These are phyloP conservation scores for Nomada flava DNA, from an alignment of 2,888 invertebrate genomes.

Conservation along the genomic window DNA sequence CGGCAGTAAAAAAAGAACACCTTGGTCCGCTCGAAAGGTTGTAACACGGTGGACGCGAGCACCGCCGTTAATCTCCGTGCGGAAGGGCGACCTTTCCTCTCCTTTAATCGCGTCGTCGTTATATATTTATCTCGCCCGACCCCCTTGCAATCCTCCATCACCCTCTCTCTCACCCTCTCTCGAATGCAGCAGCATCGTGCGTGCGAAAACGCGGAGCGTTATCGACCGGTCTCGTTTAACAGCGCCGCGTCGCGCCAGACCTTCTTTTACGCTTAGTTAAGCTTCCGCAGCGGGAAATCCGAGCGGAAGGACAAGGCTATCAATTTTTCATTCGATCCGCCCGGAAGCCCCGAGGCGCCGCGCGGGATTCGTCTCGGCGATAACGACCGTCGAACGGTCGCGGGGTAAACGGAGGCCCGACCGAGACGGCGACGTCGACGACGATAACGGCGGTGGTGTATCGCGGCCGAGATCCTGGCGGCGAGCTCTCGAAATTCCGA, in stretches of 20 bases:
- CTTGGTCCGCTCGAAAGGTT: slow-evolving; percentile 23
- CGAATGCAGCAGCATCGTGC: slow-evolving; percentile 32
- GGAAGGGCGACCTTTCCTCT: slow-evolving; percentile 29
- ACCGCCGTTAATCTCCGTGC: neutral
- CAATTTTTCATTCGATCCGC: slow-evolving; percentile 66
- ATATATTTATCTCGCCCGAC: slow-evolving; percentile 41
- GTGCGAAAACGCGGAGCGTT: slow-evolving; percentile 46
- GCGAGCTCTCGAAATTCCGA: neutral
- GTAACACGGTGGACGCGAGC: neutral
- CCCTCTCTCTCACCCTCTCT: too few relatives aligned
- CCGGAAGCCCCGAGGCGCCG: slow-evolving; percentile 38
- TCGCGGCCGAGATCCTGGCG: slow-evolving; percentile 3
- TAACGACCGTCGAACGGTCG: slow-evolving; percentile 32
- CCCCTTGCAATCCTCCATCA: neutral
- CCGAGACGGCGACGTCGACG: slow-evolving; percentile 52
- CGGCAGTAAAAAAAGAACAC: slow-evolving; percentile 26
- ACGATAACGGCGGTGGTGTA: slow-evolving; percentile 33
- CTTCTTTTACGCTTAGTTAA: slow-evolving; percentile 59
- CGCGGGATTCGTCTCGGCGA: slow-evolving; percentile 43
- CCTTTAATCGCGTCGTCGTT: slow-evolving; percentile 24
- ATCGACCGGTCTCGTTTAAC: slow-evolving; percentile 27
- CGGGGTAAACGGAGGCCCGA: neutral
- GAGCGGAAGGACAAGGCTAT: slow-evolving; percentile 61
- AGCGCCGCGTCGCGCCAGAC: too few relatives aligned
- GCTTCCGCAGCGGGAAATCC: slow-evolving; percentile 49